phyloP scores from a whole-genome alignment of 2,888 invertebrate species.

The Hirtodrosophila confusa region DNA sequence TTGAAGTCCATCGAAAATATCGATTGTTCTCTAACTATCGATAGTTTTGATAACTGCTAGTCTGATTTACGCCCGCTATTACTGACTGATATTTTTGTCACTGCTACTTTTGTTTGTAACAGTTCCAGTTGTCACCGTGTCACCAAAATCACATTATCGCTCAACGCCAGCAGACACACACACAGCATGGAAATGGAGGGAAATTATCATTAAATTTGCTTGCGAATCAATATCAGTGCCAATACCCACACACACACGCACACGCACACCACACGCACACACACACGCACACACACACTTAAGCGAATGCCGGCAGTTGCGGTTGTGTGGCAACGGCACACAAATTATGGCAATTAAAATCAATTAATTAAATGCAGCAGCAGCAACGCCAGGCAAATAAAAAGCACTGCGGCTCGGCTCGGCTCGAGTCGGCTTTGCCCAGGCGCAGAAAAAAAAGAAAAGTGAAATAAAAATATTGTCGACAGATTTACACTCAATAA shows the following conservation, averaged over 20 bases:
- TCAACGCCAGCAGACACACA: not conserved
- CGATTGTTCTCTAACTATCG: too few species aligned
- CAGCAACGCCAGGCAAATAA: conserved; percentile 46
- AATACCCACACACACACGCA: conserved; percentile 41
- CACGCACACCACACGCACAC: conserved; percentile 14
- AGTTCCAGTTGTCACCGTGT: too few species aligned
- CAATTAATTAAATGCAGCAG: conserved; percentile 80
- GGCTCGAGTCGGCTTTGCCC: conserved; percentile 38
- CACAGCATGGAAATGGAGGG: conserved; percentile 5
- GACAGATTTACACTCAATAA: conserved; percentile 77
- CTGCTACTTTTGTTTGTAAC: too few species aligned
- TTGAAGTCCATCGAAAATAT: too few species aligned
- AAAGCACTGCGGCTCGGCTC: conserved; percentile 48
- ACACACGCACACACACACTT: conserved; percentile 14
- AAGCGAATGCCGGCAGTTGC: conserved; percentile 63
- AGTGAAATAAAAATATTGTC: conserved; percentile 60
- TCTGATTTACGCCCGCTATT: too few species aligned
- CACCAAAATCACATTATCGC: too few species aligned
- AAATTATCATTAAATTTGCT: conserved; percentile 76
- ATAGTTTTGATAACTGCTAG: too few species aligned
- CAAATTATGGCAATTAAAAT: conserved; percentile 81
- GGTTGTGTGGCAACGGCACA: conserved; percentile 79
- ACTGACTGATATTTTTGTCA: too few species aligned
- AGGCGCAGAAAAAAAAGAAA: conserved; percentile 39
- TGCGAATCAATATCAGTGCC: conserved; percentile 76